Evolutionary conservation across 2,113 vertebrate species (phyloP), one percentile per base, ranked within the genome.

Genomic region (Motacilla tschutschensis): DNA sequence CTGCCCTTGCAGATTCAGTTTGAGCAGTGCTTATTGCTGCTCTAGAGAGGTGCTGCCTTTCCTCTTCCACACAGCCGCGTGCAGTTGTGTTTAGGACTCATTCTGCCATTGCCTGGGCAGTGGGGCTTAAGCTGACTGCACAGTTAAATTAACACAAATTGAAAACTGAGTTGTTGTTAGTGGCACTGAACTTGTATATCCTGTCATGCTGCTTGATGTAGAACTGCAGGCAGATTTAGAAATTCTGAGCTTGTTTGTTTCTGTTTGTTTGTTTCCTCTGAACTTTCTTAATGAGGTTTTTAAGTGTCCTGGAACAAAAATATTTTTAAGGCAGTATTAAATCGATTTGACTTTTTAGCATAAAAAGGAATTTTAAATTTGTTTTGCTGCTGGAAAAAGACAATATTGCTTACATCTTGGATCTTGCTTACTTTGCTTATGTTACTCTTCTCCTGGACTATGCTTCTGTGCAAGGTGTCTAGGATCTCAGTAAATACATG

Each of bases 271-370:
- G 15, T 26, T 89, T 63, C 29, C 21, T 70, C 77, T 76, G 81
- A n/a, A 76, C 72, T 86, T 90, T 63, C 26, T 81, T 75, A 84
- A 79, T 79, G 59, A 82, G 28, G 5, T 41, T 90, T 91, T 76
- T 43, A 76, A 54, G 59, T 54, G 26, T 70, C 40, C 59, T 44
- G n/a, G 51, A 73, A 82, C 62, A 51, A 60, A 78, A 75, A 41
- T 40, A 19, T 25, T 71, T 65, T 88, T 41, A 75, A 65, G 55
- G 22, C 12, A 60, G 6, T 62, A 62, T 57, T 88, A 72, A 69
- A 69, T 81, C 7, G 11, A 58, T 88, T 59, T 65, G 47, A 40
- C 15, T 82, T 84, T 78, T 70, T 69, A 87, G 44, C 25, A 70
- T 70, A 77, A 89, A 89, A 71, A 71, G 53, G 64, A 87, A 76